phyloP scores from a whole-genome alignment of 1,140 invertebrate genomes.

The Sinella curviseta region DNA sequence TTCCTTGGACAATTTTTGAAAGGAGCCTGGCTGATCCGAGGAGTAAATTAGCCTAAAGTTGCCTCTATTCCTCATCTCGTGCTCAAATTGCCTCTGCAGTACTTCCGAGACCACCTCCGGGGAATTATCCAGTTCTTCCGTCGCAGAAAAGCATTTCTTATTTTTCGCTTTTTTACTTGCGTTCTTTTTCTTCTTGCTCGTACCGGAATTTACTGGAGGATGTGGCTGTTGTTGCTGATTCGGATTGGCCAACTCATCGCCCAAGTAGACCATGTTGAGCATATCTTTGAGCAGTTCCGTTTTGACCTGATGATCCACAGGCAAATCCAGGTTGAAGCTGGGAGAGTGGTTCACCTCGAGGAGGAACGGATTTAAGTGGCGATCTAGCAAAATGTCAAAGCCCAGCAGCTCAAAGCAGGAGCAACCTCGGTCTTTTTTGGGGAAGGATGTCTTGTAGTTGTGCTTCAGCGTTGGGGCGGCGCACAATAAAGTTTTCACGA shows the following conservation, averaged over 20 bases:
- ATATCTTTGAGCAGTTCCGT: constrained; percentile 57
- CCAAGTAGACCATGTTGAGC: constrained; percentile 58
- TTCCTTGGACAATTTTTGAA: too few relatives aligned
- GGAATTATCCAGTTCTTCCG: too few relatives aligned
- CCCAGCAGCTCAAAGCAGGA: constrained; percentile 88
- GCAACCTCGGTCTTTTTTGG: constrained; percentile 75
- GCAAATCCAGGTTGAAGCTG: constrained; percentile 57
- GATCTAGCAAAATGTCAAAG: constrained; percentile 82
- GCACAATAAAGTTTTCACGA: constrained; percentile 84
- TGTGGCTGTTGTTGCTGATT: too few relatives aligned
- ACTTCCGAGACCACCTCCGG: too few relatives aligned
- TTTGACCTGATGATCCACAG: constrained; percentile 58
- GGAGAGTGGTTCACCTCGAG: constrained; percentile 68
- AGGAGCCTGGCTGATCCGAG: too few relatives aligned
- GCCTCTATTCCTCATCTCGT: too few relatives aligned
- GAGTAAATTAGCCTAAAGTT: too few relatives aligned
- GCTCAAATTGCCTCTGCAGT: too few relatives aligned
- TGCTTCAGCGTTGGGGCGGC: constrained; percentile 81
- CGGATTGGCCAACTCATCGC: constrained; percentile 54
- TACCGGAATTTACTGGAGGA: too few relatives aligned
- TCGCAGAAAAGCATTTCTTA: too few relatives aligned
- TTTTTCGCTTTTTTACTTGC: too few relatives aligned
- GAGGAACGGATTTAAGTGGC: constrained; percentile 79
- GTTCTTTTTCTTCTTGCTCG: too few relatives aligned
- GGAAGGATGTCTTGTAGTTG: constrained; percentile 83